These are phyloP conservation scores for Miichthys miiuy DNA, from an alignment of 2,797 vertebrate genomes.

Conservation along the genomic window DNA sequence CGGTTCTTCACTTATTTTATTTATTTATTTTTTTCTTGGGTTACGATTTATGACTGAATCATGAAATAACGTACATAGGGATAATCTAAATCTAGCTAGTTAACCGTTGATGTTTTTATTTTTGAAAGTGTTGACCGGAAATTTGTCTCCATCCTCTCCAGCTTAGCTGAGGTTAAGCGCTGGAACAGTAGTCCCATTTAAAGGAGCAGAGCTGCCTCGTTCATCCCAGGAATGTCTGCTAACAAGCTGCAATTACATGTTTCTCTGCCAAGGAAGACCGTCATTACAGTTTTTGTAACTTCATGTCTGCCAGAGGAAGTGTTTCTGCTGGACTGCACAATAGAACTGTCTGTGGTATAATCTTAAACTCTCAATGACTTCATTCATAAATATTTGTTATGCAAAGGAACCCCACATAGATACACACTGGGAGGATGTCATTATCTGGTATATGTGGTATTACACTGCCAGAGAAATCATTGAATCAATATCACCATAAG, in stretches of 20 bases:
- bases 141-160: accelerated
- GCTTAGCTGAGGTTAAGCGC: background rate
- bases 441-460: background rate
- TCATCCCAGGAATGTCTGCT: slow-evolving; percentile 51
- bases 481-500: background rate
- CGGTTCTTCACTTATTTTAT: no score
- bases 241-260: slow-evolving; percentile 46
- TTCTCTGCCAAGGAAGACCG: slow-evolving; percentile 37
- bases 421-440: background rate
- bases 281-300: slow-evolving; percentile 2
- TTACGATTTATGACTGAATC: background rate
- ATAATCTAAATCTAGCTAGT: no score
- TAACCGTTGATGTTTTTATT: slow-evolving; percentile 27
- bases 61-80: background rate
- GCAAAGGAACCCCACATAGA: background rate
- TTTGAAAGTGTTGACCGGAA: slow-evolving; percentile 32
- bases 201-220: slow-evolving; percentile 60
- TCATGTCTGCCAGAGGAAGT: background rate
- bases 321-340: background rate
- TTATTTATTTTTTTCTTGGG: background rate
- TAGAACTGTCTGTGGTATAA: background rate
- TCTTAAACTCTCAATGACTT: background rate
- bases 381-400: background rate
- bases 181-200: slow-evolving; percentile 58
- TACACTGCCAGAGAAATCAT: background rate